phyloP scores from a whole-genome alignment of 2,888 invertebrate genomes.

The Hipparchia semele region DNA sequence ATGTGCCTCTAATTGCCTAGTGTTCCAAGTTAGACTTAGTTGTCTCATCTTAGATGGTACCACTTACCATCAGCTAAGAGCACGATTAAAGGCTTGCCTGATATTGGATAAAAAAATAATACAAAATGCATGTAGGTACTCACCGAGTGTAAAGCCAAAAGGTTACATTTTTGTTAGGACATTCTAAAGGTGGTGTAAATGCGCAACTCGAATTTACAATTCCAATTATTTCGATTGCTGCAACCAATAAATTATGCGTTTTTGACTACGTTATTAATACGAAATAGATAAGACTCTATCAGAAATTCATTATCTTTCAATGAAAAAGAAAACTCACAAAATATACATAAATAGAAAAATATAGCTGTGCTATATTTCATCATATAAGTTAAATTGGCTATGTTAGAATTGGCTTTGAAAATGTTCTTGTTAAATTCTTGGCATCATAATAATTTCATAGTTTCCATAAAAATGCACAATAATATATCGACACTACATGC shows the following conservation, averaged over 20 bases:
- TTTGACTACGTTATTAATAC: not conserved
- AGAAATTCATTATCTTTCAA: not conserved
- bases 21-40: too few relatives aligned
- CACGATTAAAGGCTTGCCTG: too few relatives aligned
- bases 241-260: slow-evolving; percentile 3
- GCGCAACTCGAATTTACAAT: slow-evolving; percentile 51
- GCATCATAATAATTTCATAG: not conserved
- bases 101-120: not conserved
- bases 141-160: slow-evolving; percentile 86
- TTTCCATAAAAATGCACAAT: not conserved
- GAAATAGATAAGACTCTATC: too few relatives aligned
- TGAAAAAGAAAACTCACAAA: slow-evolving; percentile 7
- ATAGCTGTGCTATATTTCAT: not conserved
- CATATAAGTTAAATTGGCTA: not conserved
- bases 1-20: too few relatives aligned
- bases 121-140: slow-evolving; percentile 40
- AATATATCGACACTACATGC: not conserved
- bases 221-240: slow-evolving; percentile 20
- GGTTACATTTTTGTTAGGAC: slow-evolving; percentile 84
- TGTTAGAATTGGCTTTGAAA: not conserved
- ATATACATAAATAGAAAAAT: slow-evolving; percentile 1
- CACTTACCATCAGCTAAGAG: too few relatives aligned
- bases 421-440: not conserved
- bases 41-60: too few relatives aligned
- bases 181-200: slow-evolving; percentile 64